Conservation (phyloP, 2,888 invertebrate genomes). For the Chromoteleia sp. region DNA sequence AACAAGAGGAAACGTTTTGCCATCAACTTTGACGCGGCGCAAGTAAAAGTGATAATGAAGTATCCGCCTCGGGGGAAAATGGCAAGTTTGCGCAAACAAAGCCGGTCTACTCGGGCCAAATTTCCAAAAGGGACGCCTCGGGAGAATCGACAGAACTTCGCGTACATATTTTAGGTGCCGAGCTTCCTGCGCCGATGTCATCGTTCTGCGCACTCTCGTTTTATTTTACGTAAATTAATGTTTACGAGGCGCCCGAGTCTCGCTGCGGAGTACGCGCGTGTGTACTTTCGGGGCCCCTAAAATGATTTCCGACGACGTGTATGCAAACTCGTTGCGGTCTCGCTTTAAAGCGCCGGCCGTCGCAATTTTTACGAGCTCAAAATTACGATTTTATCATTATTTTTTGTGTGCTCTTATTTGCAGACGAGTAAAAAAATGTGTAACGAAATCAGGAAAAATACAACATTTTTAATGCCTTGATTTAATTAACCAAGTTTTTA, state of each 20-base stretch:
- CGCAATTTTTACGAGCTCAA: not conserved
- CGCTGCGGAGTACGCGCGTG: slow-evolving; percentile 8
- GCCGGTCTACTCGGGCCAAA: slow-evolving; percentile 51
- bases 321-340: slow-evolving; percentile 20
- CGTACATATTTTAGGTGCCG: slow-evolving; percentile 56
- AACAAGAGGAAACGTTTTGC: slow-evolving; percentile 59
- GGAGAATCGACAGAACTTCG: slow-evolving; percentile 66
- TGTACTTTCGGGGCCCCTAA: slow-evolving; percentile 41
- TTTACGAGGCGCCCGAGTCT: slow-evolving; percentile 49
- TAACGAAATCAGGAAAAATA: too few species aligned
- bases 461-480: too few species aligned
- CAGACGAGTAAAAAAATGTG: too few species aligned
- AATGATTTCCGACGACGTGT: slow-evolving; percentile 39
- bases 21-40: slow-evolving; percentile 59
- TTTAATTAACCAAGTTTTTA: too few species aligned
- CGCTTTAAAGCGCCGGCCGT: not conserved
- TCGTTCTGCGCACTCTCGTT: slow-evolving; percentile 52
- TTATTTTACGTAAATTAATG: slow-evolving; percentile 59
- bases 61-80: slow-evolving; percentile 62
- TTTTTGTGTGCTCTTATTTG: too few species aligned
- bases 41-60: slow-evolving; percentile 68
- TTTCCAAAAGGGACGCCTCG: slow-evolving; percentile 68
- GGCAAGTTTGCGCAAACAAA: slow-evolving; percentile 69
- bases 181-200: slow-evolving; percentile 48
- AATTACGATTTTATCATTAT: too few species aligned